phyloP scores from a whole-genome alignment of 2,113 vertebrate genomes.

The Aplodontia rufa region DNA sequence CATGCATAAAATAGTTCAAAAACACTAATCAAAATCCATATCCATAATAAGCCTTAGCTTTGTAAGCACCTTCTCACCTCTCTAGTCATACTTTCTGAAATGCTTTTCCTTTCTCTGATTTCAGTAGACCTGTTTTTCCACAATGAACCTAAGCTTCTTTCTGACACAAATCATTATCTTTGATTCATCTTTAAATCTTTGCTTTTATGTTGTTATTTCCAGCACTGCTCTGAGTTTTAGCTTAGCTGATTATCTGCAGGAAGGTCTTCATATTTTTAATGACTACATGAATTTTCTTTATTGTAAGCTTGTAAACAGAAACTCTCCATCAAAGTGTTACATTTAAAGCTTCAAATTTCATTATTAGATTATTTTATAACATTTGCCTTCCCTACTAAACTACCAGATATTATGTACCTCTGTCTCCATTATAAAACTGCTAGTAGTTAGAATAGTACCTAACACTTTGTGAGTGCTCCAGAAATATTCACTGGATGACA shows the following conservation, averaged over 20 bases:
- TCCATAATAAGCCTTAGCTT: neutral
- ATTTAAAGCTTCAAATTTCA: neutral
- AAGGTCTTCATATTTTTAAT: neutral
- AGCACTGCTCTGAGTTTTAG: neutral
- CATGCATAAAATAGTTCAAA: neutral
- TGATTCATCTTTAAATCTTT: neutral
- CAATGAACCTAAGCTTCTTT: neutral
- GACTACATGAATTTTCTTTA: neutral
- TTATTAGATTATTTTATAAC: neutral
- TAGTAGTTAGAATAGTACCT: neutral
- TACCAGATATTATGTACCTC: neutral
- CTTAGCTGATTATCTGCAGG: neutral
- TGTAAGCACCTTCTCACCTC: rapidly evolving
- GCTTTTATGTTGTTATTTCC: neutral
- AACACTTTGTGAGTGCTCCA: neutral
- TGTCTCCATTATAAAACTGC: neutral
- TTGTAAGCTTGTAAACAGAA: neutral
- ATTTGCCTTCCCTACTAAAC: neutral
- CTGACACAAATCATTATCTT: neutral
- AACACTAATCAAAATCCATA: neutral
- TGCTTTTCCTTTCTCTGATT: neutral
- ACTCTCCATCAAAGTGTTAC: neutral
- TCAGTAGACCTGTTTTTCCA: neutral
- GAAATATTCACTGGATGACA: neutral
- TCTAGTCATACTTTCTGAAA: neutral